Evolutionary conservation across 1,140 invertebrate species (phyloP).

Genomic region (Ceratitis capitata): DNA sequence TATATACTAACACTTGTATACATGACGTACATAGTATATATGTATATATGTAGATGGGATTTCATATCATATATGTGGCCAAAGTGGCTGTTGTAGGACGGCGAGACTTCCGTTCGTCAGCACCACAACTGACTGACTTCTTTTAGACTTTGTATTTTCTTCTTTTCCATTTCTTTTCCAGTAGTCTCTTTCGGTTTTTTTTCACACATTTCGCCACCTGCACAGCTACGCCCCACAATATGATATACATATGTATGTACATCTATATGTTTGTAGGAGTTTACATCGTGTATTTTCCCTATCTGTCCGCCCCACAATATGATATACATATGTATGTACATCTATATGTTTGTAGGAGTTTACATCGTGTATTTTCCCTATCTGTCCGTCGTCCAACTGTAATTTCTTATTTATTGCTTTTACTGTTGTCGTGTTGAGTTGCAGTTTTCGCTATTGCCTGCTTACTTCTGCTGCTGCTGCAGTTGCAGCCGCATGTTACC

Average conservation of each 20-base stretch:
- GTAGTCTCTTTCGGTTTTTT: neutral
- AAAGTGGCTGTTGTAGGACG: neutral
- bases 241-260: neutral
- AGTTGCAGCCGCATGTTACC: neutral
- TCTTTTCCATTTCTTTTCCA: neutral
- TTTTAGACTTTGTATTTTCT: neutral
- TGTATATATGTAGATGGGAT: neutral
- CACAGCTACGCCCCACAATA: neutral
- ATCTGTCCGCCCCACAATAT: slow-evolving; percentile 8
- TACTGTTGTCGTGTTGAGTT: neutral
- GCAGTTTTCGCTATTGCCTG: neutral
- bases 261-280: neutral
- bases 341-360: neutral
- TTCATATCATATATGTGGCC: no score
- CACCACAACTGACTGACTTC: neutral
- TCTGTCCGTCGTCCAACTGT: neutral
- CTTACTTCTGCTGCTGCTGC: neutral
- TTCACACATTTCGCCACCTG: neutral
- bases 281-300: neutral
- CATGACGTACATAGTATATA: no score
- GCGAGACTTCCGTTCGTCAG: neutral
- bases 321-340: neutral
- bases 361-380: neutral
- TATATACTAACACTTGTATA: neutral
- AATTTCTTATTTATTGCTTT: slow-evolving; percentile 30